A percentile compares a stretch with the other conserved stretches of the same genome.
Conservation (phyloP, 2,797 vertebrate genomes). For the Tragelaphus eurycerus region DNA sequence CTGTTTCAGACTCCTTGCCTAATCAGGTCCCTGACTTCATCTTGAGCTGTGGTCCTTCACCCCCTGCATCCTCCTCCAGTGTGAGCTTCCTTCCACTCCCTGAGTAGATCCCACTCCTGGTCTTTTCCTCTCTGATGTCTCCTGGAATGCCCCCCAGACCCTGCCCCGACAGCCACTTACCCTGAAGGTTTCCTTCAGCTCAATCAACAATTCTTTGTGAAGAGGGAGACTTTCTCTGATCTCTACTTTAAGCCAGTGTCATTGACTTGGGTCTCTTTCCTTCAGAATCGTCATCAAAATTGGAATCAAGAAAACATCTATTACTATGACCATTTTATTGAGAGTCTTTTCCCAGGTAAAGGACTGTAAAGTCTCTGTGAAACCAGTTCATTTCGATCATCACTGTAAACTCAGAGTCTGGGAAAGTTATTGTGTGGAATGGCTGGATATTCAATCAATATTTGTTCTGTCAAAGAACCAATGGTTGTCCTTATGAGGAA, state of each 20-base stretch:
- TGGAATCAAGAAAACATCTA: neutral
- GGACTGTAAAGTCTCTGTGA: neutral
- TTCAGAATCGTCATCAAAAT: neutral
- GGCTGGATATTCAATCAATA: neutral
- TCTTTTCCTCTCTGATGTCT: neutral
- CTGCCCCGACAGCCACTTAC: accelerated
- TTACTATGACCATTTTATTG: neutral
- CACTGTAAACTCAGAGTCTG: neutral
- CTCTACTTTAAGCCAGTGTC: neutral
- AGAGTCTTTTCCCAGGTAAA: neutral
- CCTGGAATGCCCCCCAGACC: accelerated
- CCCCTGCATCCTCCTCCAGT: neutral
- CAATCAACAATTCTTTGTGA: neutral
- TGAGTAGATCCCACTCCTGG: too few species aligned
- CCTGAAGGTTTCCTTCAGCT: neutral
- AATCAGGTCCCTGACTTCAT: neutral
- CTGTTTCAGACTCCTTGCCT: neutral
- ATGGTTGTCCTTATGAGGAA: neutral
- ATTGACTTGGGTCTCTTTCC: neutral
- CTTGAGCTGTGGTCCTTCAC: neutral
- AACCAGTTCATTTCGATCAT: neutral
- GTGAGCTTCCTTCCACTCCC: accelerated
- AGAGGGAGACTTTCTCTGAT: neutral
- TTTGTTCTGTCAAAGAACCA: neutral
- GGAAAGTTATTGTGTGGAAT: neutral